A percentile compares a stretch with the other conserved stretches of the same genome.
These are phyloP conservation scores for Tipula vernalis DNA, from an alignment of 2,888 invertebrate species.

Conservation along the genomic window DNA sequence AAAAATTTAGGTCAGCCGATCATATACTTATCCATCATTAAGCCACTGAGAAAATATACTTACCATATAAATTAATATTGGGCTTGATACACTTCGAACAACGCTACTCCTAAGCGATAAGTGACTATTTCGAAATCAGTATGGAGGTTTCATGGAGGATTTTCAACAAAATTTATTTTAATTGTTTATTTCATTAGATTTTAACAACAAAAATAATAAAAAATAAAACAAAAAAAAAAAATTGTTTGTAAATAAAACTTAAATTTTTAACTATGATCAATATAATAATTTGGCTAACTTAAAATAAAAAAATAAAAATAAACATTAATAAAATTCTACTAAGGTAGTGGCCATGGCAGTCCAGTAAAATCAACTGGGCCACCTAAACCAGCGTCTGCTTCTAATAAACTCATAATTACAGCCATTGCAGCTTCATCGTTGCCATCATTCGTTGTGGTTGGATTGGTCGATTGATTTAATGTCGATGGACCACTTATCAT, in stretches of 20 bases:
- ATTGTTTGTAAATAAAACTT: neutral
- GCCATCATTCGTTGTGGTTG: conserved; percentile 44
- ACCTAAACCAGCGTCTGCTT: conserved; percentile 79
- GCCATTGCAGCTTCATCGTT: conserved; percentile 87
- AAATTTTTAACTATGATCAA: neutral
- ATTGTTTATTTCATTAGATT: neutral
- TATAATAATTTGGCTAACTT: neutral
- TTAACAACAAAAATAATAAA: neutral
- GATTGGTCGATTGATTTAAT: conserved; percentile 18
- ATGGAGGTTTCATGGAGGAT: too few species aligned
- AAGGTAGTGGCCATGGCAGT: conserved; percentile 51
- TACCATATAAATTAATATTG: too few species aligned
- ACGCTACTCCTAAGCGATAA: too few species aligned
- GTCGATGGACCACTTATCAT: conserved; percentile 38
- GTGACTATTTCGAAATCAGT: neutral
- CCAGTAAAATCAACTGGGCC: conserved; percentile 79
- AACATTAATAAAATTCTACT: neutral
- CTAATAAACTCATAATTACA: conserved; percentile 79
- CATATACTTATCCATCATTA: too few species aligned
- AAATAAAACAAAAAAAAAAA: neutral
- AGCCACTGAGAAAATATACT: too few species aligned
- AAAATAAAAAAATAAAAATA: neutral
- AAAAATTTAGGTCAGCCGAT: too few species aligned
- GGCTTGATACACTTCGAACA: too few species aligned
- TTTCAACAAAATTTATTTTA: neutral